These are phyloP conservation scores for Cacoxenus indagator DNA, from an alignment of 2,888 invertebrate species.

Conservation along the genomic window DNA sequence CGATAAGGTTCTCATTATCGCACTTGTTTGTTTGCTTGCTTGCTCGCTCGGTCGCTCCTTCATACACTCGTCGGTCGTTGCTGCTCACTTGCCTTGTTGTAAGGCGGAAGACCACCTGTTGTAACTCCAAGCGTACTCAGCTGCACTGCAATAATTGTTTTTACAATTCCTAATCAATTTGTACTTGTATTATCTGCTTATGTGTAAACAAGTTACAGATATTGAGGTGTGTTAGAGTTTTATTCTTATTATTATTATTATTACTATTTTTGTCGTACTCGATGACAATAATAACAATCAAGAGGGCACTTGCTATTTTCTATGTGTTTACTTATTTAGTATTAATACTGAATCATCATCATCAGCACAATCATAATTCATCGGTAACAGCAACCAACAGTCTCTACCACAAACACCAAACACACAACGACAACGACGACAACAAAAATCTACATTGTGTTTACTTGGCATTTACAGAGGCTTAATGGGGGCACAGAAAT, in stretches of 20 bases:
- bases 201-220: not conserved
- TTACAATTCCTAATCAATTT: not conserved
- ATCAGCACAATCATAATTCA: not conserved
- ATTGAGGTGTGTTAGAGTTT: not conserved
- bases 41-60: not conserved
- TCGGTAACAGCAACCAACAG: not conserved
- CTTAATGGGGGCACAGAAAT: not conserved
- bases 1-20: not conserved
- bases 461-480: not conserved
- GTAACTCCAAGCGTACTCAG: not conserved
- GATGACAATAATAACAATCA: not conserved
- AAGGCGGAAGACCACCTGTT: not conserved
- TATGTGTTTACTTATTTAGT: not conserved
- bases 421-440: not conserved
- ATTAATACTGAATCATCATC: slow-evolving; percentile 13
- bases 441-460: not conserved
- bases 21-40: not conserved
- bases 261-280: too few relatives aligned
- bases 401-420: not conserved
- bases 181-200: not conserved
- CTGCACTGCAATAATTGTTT: too few relatives aligned
- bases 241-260: too few relatives aligned
- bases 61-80: too few relatives aligned
- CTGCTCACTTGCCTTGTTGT: not conserved
- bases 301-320: not conserved